Base-by-base conservation (phyloP, 2,113 vertebrate species). In the Galeopterus variegatus region DNA sequence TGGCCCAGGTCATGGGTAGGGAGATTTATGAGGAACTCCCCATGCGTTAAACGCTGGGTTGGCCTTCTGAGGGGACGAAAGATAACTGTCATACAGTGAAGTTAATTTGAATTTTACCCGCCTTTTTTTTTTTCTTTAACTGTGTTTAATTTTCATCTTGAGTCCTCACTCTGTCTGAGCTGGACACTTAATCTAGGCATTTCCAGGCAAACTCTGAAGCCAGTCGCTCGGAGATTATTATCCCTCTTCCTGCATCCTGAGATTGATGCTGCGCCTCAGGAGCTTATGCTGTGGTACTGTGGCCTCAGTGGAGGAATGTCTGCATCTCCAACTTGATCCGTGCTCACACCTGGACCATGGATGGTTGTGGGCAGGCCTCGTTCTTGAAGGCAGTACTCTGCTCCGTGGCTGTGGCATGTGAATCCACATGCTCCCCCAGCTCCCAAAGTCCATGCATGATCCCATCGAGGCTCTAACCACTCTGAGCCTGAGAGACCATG, bases 81-180 rank as follows among this genome's bases (percentile, higher is more conserved):
- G 41, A 41, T 41, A 41, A 41, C 41, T 75, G 17, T 89, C 79
- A 52, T 19, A 21, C 0, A 3, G 58, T 9, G 14, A 70, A 89
- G n/a, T 72, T 41, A 64, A 48, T 64, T 65, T 85, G 83, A 82
- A 76, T 81, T 92, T 88, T 77, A 91, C 24, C 69, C 77, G 31
- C 65, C 17, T 67, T 18, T 3, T 67, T 67, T n/a, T n/a, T 18
- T 26, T 54, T 45, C n/a, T 84, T 83, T 45, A 60, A 36, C 14
- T 69, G 48, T 31, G 36, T 72, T 77, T 60, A 41, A 19, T 90
- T 81, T 79, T n/a, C 56, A 75, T 76, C 82, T 52, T 89, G 41
- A 70, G 33, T 67, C 31, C 65, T 73, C 26, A 23, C 33, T 69
- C 28, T 76, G 36, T 76, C 52, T 54, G 48, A 60, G 28, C 60